These are phyloP conservation scores for Nasonovia ribisnigri DNA, from an alignment of 2,888 invertebrate species.

Conservation along the genomic window DNA sequence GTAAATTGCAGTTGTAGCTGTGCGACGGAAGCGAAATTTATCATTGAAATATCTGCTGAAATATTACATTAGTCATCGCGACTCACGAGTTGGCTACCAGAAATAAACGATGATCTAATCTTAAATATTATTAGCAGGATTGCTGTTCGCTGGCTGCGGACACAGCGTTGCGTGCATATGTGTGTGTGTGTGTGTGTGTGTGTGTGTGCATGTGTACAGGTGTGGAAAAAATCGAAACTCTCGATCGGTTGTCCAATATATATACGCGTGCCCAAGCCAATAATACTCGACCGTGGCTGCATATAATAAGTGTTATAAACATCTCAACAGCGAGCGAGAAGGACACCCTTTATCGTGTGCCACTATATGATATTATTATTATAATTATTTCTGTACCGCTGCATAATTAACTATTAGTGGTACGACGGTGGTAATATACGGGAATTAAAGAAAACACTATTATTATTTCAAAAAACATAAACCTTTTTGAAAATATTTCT, in stretches of 20 bases:
- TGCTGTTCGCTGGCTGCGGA: neutral
- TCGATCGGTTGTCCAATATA: neutral
- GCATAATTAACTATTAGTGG: neutral
- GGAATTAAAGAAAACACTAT: no score
- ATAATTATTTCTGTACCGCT: neutral
- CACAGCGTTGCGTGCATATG: neutral
- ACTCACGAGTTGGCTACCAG: conserved; percentile 4
- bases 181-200: neutral
- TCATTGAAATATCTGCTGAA: neutral
- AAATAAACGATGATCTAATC: conserved; percentile 58
- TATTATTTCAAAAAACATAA: no score
- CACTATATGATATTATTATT: neutral
- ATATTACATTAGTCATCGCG: conserved; percentile 38
- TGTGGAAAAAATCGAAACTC: neutral
- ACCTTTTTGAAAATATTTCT: no score
- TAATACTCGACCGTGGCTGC: neutral
- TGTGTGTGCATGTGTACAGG: neutral
- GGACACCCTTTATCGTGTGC: neutral
- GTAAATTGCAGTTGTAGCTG: neutral
- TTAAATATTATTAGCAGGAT: conserved; percentile 22
- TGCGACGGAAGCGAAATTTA: neutral
- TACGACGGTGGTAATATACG: neutral
- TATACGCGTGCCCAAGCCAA: neutral
- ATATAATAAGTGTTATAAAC: neutral
- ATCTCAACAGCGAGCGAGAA: neutral